Percentiles rank a stretch among this genome's conserved stretches.
These are phyloP conservation scores for Adelphocoris suturalis DNA, from an alignment of 2,888 invertebrate species.

Conservation along the genomic window DNA sequence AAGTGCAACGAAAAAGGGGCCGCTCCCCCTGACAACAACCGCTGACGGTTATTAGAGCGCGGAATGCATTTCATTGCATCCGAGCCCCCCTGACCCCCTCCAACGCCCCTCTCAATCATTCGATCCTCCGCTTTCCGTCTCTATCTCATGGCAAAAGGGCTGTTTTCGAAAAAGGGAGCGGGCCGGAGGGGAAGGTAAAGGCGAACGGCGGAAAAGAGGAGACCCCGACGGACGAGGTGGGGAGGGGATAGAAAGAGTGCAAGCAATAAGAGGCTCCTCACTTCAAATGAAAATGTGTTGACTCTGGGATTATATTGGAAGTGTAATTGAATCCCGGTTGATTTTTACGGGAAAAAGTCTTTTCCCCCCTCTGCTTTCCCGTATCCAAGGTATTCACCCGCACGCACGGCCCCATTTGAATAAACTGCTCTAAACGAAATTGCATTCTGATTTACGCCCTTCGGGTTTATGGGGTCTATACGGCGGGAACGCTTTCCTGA, in stretches of 20 bases:
- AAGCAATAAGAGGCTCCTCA: conserved; percentile 69
- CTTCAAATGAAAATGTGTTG: conserved; percentile 72
- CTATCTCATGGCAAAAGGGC: background rate
- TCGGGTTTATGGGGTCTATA: conserved; percentile 40
- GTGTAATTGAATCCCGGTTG: conserved; percentile 69
- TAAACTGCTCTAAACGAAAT: conserved; percentile 65
- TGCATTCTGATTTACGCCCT: conserved; percentile 69
- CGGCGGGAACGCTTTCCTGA: conserved; percentile 33
- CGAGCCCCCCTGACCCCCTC: background rate
- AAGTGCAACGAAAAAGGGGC: conserved; percentile 38
- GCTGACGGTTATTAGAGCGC: conserved; percentile 68
- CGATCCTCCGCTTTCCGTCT: no score
- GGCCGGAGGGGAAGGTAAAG: background rate
- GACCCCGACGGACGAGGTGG: background rate
- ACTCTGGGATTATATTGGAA: conserved; percentile 71
- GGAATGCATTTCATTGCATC: conserved; percentile 69
- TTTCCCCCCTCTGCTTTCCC: background rate
- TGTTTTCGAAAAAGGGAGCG: conserved; percentile 13
- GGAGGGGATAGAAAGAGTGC: conserved; percentile 37
- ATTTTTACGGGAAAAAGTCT: conserved; percentile 66
- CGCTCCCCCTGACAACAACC: conserved; percentile 61
- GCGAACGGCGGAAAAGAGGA: background rate
- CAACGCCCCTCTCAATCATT: background rate
- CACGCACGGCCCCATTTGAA: conserved; percentile 66
- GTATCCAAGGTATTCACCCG: conserved; percentile 61